These are phyloP conservation scores for Drosophila willistoni DNA, from an alignment of 1,140 invertebrate species.

Conservation along the genomic window DNA sequence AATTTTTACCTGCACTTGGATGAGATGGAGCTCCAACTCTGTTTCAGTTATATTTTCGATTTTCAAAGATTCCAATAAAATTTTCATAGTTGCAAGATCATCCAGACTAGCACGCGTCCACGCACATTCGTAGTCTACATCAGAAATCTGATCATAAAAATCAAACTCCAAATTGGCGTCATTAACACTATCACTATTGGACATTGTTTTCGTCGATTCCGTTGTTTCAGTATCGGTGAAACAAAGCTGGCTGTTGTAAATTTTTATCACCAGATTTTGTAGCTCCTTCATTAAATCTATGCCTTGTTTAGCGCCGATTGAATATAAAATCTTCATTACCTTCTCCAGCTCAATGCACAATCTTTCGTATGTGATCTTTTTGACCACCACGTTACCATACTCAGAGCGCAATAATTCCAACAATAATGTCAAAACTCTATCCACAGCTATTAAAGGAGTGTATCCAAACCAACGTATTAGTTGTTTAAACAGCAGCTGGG, in stretches of 20 bases:
- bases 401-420: conserved; percentile 60
- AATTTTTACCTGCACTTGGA: conserved; percentile 57
- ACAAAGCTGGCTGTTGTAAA: conserved; percentile 19
- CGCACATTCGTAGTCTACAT: conserved; percentile 52
- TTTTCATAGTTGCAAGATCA: conserved; percentile 56
- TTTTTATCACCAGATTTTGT: conserved; percentile 18
- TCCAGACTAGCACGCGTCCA: conserved; percentile 53
- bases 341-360: conserved; percentile 59
- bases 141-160: neutral
- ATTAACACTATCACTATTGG: neutral
- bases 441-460: conserved; percentile 35
- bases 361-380: conserved; percentile 50
- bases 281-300: conserved; percentile 56
- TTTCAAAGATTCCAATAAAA: conserved; percentile 42
- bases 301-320: conserved; percentile 9
- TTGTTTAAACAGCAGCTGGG: conserved; percentile 65
- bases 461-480: conserved; percentile 75
- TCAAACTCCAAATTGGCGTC: neutral
- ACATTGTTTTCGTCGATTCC: neutral
- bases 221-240: neutral
- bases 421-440: conserved; percentile 64
- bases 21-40: conserved; percentile 48
- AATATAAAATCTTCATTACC: conserved; percentile 41
- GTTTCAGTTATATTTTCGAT: conserved; percentile 5
- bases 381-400: conserved; percentile 42